Evolutionary conservation across 2,888 invertebrate genomes (phyloP).

Genomic region (Drosophila siamana): DNA sequence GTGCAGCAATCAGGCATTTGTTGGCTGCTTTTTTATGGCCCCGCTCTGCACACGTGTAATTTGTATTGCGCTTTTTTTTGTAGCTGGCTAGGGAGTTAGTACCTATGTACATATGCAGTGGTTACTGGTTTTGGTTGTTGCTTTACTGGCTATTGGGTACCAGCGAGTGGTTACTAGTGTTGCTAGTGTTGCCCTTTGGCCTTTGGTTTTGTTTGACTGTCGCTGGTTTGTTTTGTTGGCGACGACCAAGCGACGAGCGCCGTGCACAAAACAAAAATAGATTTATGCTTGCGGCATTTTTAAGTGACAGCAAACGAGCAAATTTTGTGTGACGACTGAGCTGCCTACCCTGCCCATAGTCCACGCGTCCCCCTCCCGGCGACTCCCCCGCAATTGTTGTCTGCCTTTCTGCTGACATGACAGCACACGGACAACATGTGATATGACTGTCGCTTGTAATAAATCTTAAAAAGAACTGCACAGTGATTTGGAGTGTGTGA

Average conservation of each 20-base stretch:
- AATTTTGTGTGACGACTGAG: conserved; percentile 61
- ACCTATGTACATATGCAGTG: background rate
- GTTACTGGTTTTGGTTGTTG: background rate
- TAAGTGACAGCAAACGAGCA: conserved; percentile 69
- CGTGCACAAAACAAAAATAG: conserved; percentile 72
- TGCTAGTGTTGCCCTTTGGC: conserved; percentile 21
- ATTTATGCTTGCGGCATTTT: conserved; percentile 82
- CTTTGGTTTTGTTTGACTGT: conserved; percentile 32
- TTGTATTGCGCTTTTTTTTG: conserved; percentile 63
- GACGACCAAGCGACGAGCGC: conserved; percentile 43
- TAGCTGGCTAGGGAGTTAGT: conserved; percentile 4
- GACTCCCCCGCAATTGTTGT: conserved; percentile 13
- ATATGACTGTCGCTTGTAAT: conserved; percentile 75
- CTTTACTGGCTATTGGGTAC: background rate
- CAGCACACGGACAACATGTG: conserved; percentile 67
- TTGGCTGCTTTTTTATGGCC: conserved; percentile 46
- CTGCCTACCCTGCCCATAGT: conserved; percentile 6
- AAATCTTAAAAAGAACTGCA: conserved; percentile 71
- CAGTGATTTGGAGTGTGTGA: conserved; percentile 60
- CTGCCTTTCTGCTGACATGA: conserved; percentile 56
- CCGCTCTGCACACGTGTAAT: conserved; percentile 59
- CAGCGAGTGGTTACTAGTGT: conserved; percentile 10
- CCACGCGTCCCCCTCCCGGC: conserved; percentile 17
- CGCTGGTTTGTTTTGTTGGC: conserved; percentile 46
- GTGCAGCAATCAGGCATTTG: conserved; percentile 65